Base-by-base conservation (phyloP, 2,888 invertebrate genomes). In the Mycogona germanica region DNA sequence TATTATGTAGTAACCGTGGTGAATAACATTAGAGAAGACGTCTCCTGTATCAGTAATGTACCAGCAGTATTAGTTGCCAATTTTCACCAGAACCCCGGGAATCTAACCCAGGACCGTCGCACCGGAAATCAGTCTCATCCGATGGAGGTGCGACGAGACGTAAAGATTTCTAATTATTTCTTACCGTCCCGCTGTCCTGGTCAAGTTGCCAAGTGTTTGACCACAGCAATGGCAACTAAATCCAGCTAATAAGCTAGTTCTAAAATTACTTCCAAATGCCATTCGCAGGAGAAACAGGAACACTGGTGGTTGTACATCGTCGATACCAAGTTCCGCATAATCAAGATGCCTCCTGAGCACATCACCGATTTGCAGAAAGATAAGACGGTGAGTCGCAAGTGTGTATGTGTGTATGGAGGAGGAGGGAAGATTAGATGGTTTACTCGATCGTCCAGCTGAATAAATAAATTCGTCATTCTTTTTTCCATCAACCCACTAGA, bases 231-330 rank as follows among this genome's bases (percentile, higher is more conserved):
- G 23, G 5, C 14, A 51, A 23, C 38, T 48, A 26, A n/a, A 23
- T 14, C 29, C 26, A 4, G 23, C 9, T 14, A 29, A 29, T 47
- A 29, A 12, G 25, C 6, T 6, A 38, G 14, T 44, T 56, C 40
- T 49, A 51, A 32, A 32, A 23, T 17, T 7, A 45, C 7, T 45
- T 49, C 2, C 17, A 12, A 14, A 46, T 29, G 21, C 19, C 47
- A 54, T 45, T 64, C 64, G 1, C 62, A 77, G 72, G 85, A 85
- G 61, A 93, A 98, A 69, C 95, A 95, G 69, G 98, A 99, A 72
- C 96, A 87, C 73, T 99, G 98, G 97, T 99, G 97, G 96, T 84
- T 96, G 60, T 98, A 97, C 71, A 85, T 98, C 63, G 87, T 88
- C 72, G 97, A 99, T 74, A 81, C 89, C 64, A 96, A 92, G 73